Evolutionary conservation across 2,113 vertebrate genomes (phyloP).

Genomic region (Sturnira hondurensis): DNA sequence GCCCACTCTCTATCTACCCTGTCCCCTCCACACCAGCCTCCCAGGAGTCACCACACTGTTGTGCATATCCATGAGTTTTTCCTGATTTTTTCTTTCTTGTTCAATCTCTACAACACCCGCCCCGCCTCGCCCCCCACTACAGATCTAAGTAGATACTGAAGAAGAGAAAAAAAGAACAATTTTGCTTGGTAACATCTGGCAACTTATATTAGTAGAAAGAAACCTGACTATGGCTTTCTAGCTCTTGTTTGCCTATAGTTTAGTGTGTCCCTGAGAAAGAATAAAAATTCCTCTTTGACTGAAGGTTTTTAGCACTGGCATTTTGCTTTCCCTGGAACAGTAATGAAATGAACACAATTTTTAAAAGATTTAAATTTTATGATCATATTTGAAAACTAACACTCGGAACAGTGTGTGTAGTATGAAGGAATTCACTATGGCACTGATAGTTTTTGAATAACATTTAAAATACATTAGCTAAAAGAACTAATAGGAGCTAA

Average conservation of each 20-base stretch:
- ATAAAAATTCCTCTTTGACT: slow-evolving; percentile 2
- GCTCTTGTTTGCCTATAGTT: not conserved
- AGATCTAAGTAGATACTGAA: not conserved
- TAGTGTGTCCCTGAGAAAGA: not conserved
- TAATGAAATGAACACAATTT: slow-evolving; percentile 10
- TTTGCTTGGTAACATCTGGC: slow-evolving; percentile 8
- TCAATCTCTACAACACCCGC: too few species aligned
- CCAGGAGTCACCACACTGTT: too few species aligned
- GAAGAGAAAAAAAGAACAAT: not conserved
- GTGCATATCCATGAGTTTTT: too few species aligned
- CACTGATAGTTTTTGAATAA: slow-evolving; percentile 19
- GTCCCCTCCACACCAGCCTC: too few species aligned
- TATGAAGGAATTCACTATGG: not conserved
- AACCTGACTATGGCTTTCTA: not conserved
- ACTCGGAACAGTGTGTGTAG: slow-evolving; percentile 10
- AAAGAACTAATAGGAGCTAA: slow-evolving; percentile 20
- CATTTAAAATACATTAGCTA: slow-evolving; percentile 25
- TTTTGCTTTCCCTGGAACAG: not conserved
- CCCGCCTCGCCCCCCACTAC: too few species aligned
- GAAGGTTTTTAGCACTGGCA: not conserved
- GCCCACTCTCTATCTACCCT: too few species aligned
- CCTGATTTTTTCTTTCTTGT: too few species aligned
- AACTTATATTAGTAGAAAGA: slow-evolving; percentile 1
- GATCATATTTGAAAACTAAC: not conserved
- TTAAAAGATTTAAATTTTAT: not conserved